A percentile compares a stretch with the other conserved stretches of the same genome.
Conservation (phyloP, 2,113 vertebrate species). For the Spermophilus dauricus region DNA sequence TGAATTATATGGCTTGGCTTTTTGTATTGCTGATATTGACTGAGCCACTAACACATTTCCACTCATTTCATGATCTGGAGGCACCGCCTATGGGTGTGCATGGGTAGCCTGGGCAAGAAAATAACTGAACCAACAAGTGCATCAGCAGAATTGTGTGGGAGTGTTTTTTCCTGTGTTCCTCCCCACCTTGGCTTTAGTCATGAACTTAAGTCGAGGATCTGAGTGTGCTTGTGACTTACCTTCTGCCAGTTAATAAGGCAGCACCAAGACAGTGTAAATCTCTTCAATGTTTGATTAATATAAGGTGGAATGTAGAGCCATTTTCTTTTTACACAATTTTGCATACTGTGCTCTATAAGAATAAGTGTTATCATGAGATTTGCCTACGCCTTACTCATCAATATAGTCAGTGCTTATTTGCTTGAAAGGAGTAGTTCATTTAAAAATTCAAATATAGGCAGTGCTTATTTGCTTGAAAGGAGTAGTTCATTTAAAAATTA, state of each 20-base stretch:
- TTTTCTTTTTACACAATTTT: background rate
- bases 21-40: slow-evolving; percentile 24
- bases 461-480: slow-evolving; percentile 17
- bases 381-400: background rate
- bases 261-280: background rate
- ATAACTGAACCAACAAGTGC: slow-evolving; percentile 29
- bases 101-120: slow-evolving; percentile 3
- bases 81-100: slow-evolving; percentile 61
- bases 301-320: background rate
- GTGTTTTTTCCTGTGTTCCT: background rate
- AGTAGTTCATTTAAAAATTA: background rate
- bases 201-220: background rate
- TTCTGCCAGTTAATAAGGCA: background rate
- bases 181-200: slow-evolving; percentile 15
- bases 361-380: background rate
- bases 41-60: background rate
- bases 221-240: background rate
- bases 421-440: slow-evolving; percentile 15
- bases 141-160: slow-evolving; percentile 42
- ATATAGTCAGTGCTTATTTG: background rate
- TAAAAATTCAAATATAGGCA: background rate
- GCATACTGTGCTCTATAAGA: background rate
- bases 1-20: background rate
- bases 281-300: background rate
- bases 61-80: slow-evolving; percentile 13